Evolutionary conservation across 2,113 vertebrate species (phyloP), one percentile per base, ranked within the genome.

Genomic region (Mellivora capensis): DNA sequence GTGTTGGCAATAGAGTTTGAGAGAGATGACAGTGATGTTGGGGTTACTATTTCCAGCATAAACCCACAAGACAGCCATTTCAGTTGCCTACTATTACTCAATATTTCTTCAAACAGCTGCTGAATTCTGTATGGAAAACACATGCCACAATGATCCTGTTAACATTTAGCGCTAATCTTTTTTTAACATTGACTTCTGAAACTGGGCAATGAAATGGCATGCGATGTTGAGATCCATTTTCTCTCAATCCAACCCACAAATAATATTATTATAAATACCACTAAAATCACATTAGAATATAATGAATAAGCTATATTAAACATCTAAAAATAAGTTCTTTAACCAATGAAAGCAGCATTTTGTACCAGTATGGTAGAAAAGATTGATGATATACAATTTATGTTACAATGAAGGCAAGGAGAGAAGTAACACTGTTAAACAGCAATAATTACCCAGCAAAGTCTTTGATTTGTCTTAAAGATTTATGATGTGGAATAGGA

Each of bases 1-100:
- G 99, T 99, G 98, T 99, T 99, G 97, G 99, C 99, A 97, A 99
- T 99, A 91, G 99, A 98, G 94, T 99, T 99, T 74, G 99, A 99
- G 97, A 99, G 98, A 96, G 99, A 99, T 93, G 99, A 99, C 98
- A 99, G 96, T 67, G 99, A 99, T 95, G 99, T 98, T 84, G 99
- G 99, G 94, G 99, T 99, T 98, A 99, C 99, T 98, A 99, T 99
- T 88, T 99, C 99, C 93, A 99, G 98, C 99, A 99, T 99, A 98
- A 99, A 99, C 90, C 99, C 99, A 94, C 99, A 99, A 90, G 99
- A 99, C 96, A 99, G 98, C 99, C 99, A 99, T 98, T 99, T 99
- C 94, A 99, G 98, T 98, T 99, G 99, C 97, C 99, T 99, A 98
- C 99, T 99, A 98, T 99, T 99, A 88, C 99, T 99, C 98, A 99